These are phyloP conservation scores for Rhineura floridana DNA, from an alignment of 2,113 vertebrate genomes.

Conservation along the genomic window DNA sequence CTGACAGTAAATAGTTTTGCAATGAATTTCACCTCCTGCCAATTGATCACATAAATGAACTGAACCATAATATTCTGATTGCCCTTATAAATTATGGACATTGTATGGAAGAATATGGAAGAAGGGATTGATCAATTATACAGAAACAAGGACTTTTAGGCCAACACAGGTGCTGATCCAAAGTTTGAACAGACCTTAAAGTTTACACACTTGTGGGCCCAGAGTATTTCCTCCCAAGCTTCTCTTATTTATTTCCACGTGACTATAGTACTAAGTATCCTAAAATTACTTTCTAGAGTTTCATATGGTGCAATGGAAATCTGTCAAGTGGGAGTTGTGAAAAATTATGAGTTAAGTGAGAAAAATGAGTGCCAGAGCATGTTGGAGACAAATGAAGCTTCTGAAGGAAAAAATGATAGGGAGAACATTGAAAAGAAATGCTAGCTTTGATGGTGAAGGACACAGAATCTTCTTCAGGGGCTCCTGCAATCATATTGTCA, in stretches of 20 bases:
- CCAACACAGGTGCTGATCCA: neutral
- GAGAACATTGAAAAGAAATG: conserved; percentile 29
- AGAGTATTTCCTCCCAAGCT: neutral
- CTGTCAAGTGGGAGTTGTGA: conserved; percentile 30
- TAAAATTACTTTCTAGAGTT: conserved; percentile 21
- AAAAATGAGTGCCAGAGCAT: conserved; percentile 39
- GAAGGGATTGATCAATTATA: neutral
- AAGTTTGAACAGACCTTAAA: neutral
- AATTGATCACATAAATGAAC: neutral
- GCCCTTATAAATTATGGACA: neutral
- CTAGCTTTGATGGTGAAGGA: conserved; percentile 15
- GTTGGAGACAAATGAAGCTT: conserved; percentile 13
- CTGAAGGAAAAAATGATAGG: conserved; percentile 2
- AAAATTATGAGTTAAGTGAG: conserved; percentile 39
- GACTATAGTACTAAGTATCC: neutral
- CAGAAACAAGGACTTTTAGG: neutral
- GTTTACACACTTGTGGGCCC: neutral
- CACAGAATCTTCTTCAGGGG: conserved; percentile 29
- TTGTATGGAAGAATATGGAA: neutral
- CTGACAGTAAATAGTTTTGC: neutral
- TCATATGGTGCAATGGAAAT: conserved; percentile 5
- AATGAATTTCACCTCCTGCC: neutral
- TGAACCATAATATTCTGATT: neutral
- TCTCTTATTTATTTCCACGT: neutral
- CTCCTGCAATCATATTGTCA: conserved; percentile 57